These are phyloP conservation scores for Leptarthrus brevirostris DNA, from an alignment of 2,888 invertebrate species.

Conservation along the genomic window DNA sequence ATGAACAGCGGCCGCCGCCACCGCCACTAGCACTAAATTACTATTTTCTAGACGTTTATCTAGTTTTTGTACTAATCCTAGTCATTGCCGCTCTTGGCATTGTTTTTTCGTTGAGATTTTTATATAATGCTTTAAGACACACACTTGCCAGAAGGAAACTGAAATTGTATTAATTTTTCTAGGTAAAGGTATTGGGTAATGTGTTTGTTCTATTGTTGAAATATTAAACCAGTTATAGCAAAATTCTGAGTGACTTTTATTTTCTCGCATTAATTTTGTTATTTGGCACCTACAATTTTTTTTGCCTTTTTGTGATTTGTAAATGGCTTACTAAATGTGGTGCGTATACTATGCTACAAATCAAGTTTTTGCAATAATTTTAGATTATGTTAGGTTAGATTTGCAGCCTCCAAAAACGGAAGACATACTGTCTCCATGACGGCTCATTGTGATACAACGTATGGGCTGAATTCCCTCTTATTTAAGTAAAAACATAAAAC, in stretches of 20 bases:
- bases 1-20: not conserved
- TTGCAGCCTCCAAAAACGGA: too few relatives aligned
- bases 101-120: constrained; percentile 10
- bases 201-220: not conserved
- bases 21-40: constrained; percentile 16
- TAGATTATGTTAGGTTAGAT: too few relatives aligned
- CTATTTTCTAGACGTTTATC: constrained; percentile 47
- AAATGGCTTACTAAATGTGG: too few relatives aligned
- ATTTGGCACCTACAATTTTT: too few relatives aligned
- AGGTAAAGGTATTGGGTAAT: not conserved
- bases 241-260: not conserved
- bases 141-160: constrained; percentile 6
- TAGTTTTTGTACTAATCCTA: constrained; percentile 34
- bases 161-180: constrained; percentile 32
- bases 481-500: too few relatives aligned
- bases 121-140: constrained; percentile 2
- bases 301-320: too few relatives aligned
- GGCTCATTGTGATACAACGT: too few relatives aligned
- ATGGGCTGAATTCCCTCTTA: too few relatives aligned
- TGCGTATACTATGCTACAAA: too few relatives aligned
- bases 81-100: not conserved
- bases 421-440: too few relatives aligned
- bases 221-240: not conserved
- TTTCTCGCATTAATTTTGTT: too few relatives aligned
- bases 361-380: too few relatives aligned